Evolutionary conservation across 1,140 invertebrate genomes (phyloP), one percentile per base, ranked within the genome.

Genomic region (Harlomillsia oculata): DNA sequence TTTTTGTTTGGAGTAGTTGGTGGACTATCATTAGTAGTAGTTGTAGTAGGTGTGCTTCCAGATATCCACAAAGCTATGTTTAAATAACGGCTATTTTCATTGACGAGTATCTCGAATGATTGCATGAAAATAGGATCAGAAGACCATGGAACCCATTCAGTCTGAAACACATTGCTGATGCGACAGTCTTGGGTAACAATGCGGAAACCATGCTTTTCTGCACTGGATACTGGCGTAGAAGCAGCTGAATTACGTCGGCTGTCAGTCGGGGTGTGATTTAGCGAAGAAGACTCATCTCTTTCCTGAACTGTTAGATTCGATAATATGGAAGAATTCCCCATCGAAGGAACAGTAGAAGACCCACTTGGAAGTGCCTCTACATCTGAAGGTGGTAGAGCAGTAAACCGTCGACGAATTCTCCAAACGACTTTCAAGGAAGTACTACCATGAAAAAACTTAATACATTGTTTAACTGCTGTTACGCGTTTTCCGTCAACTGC

Each of bases 401-500:
- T 13, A 40, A 28, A 52, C 2, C 45, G 16, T 28, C 59, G 21
- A 14, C 51, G 37, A 18, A 62, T 40, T n/a, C 60, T 29, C 60
- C 63, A 62, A n/a, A 62, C 28, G 9, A 65, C 63, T 55, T 59
- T 59, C 44, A 60, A 53, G 36, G 56, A 62, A 30, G 56, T 32
- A 49, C 56, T 59, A 29, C 51, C 55, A 21, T 53, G 53, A 40
- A 62, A 62, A 40, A 60, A 53, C 30, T 65, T 65, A 5, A 62
- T 49, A 28, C 63, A 65, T 30, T 62, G 56, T 20, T 65, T 65
- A 13, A 62, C 39, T 11, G 69, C 69, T 6, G 75, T 76, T 1
- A 91, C 78, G 51, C 78, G 79, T 54, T 84, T 86, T 26, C 85
- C 84, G 68, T 91, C 87, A 4, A 92, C 82, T 8, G 84, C 80